Conservation (phyloP, 2,888 invertebrate species). For the Drosophila antonietae region DNA sequence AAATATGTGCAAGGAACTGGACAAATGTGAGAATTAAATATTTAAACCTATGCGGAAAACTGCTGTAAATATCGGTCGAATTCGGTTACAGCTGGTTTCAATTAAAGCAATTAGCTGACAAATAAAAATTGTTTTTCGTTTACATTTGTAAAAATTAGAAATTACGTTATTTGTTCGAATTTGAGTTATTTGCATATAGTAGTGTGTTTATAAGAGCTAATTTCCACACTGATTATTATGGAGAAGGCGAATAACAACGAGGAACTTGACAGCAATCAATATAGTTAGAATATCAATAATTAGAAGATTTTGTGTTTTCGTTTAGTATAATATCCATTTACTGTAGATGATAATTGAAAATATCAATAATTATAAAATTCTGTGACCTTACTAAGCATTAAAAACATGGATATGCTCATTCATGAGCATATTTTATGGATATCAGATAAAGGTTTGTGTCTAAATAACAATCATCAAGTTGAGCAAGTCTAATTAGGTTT, state of each 20-base stretch:
- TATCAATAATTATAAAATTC: background rate
- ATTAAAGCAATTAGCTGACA: constrained; percentile 12
- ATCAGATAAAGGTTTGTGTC: too few relatives aligned
- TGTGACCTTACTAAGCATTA: background rate
- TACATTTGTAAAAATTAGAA: background rate
- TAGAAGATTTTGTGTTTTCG: background rate
- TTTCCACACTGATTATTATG: background rate
- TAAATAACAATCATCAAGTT: too few relatives aligned
- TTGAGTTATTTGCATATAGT: background rate
- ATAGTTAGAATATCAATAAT: background rate
- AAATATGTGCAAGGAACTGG: constrained; percentile 32
- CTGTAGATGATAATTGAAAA: background rate
- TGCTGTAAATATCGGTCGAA: constrained; percentile 17
- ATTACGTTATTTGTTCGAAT: constrained; percentile 4
- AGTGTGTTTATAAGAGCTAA: background rate
- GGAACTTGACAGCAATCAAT: background rate
- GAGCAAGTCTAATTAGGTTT: too few relatives aligned
- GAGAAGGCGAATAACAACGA: background rate
- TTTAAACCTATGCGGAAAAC: constrained; percentile 26
- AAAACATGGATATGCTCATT: too few relatives aligned
- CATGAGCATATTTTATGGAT: too few relatives aligned
- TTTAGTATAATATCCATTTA: background rate
- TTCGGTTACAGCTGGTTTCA: constrained; percentile 34
- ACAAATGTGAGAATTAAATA: constrained; percentile 22
- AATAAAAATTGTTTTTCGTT: constrained; percentile 16